These are phyloP conservation scores for Tetranychus piercei DNA, from an alignment of 2,888 invertebrate genomes.

Conservation along the genomic window DNA sequence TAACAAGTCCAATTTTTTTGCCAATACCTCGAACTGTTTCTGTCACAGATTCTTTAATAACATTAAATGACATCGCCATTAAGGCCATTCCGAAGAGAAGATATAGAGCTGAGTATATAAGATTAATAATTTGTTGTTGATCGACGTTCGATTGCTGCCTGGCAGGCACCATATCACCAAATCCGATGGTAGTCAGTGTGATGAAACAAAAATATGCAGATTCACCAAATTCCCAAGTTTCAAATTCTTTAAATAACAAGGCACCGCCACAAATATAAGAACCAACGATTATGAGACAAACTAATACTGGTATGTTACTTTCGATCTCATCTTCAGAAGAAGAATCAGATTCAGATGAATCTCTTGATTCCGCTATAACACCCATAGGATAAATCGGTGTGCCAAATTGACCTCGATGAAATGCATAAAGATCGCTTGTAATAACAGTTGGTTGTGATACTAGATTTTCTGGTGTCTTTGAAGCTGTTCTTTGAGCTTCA, in stretches of 20 bases:
- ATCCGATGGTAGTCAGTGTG: slow-evolving; percentile 76
- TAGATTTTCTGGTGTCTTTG: background rate
- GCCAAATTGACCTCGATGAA: background rate
- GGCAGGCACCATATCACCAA: slow-evolving; percentile 76
- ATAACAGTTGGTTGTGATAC: background rate
- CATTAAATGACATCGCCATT: slow-evolving; percentile 86
- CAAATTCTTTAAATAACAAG: slow-evolving; percentile 64
- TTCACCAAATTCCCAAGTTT: slow-evolving; percentile 65
- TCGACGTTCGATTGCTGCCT: slow-evolving; percentile 37
- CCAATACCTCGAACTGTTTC: slow-evolving; percentile 69
- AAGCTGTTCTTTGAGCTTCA: background rate
- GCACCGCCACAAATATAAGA: slow-evolving; percentile 77
- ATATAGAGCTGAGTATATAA: slow-evolving; percentile 76
- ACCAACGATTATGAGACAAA: slow-evolving; percentile 67
- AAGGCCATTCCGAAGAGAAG: slow-evolving; percentile 80
- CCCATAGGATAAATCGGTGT: background rate
- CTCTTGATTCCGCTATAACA: background rate
- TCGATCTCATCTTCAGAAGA: slow-evolving; percentile 8
- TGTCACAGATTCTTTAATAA: slow-evolving; percentile 82
- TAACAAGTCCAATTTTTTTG: slow-evolving; percentile 61
- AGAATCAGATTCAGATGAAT: background rate
- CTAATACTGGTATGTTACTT: slow-evolving; percentile 39
- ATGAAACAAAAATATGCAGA: slow-evolving; percentile 86
- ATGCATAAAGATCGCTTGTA: background rate
- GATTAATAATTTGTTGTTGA: slow-evolving; percentile 40